Percentiles rank a stretch among this genome's conserved stretches.
Conservation (phyloP, 2,797 vertebrate species). For the Falco cherrug region DNA sequence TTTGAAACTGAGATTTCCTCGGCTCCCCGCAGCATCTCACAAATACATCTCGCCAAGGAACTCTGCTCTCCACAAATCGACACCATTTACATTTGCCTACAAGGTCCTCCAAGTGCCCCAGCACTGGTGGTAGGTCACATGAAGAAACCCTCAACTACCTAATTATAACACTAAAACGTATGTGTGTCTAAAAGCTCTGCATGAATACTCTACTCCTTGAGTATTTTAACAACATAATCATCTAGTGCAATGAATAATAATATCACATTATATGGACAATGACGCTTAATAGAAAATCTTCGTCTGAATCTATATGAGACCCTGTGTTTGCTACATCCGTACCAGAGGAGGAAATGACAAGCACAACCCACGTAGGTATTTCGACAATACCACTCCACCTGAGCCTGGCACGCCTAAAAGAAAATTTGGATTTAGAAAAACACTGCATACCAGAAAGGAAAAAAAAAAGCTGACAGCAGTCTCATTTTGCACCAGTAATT, state of each 20-base stretch:
- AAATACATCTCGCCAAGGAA: constrained; percentile 55
- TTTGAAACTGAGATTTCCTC: constrained; percentile 54
- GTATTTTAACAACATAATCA: constrained; percentile 52
- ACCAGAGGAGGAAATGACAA: background rate
- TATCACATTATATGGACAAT: background rate
- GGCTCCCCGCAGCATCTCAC: constrained; percentile 58
- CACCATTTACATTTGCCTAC: background rate
- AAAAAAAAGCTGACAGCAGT: background rate
- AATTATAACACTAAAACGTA: constrained; percentile 26
- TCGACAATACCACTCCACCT: background rate
- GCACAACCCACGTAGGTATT: background rate
- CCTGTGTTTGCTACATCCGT: background rate
- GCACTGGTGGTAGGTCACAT: constrained; percentile 8
- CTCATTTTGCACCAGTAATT: background rate
- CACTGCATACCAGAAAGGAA: no score
- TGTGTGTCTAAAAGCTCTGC: constrained; percentile 9
- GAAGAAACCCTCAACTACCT: background rate
- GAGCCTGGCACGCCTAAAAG: background rate
- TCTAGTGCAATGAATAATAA: background rate
- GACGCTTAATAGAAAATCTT: background rate
- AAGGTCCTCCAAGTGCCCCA: background rate
- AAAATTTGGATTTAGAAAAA: background rate
- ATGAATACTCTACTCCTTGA: background rate
- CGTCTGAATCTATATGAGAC: background rate
- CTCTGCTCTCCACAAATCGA: background rate